Conservation (phyloP, 1,140 invertebrate species). For the Apis laboriosa region DNA sequence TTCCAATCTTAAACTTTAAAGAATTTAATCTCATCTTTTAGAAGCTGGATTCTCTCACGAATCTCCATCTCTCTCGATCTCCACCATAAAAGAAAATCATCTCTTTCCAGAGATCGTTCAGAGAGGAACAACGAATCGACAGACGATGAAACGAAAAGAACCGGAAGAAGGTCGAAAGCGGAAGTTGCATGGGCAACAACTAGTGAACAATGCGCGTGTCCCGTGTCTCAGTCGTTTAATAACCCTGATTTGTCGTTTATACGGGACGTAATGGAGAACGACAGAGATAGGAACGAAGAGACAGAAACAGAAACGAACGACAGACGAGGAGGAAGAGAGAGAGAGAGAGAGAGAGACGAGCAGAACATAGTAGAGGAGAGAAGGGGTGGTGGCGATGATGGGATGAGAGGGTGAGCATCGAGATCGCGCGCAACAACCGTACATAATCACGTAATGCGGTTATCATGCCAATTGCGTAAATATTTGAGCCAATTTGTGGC, state of each 20-base stretch:
- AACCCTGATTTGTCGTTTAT: slow-evolving; percentile 71
- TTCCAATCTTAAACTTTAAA: no score
- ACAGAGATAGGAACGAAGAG: background rate
- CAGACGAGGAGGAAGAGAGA: background rate
- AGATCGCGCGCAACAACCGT: slow-evolving; percentile 76
- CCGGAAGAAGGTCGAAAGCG: slow-evolving; percentile 57
- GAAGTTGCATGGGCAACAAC: slow-evolving; percentile 60
- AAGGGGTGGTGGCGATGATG: slow-evolving; percentile 58
- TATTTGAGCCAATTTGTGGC: slow-evolving; percentile 79
- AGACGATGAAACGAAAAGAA: slow-evolving; percentile 18
- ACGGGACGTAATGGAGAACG: slow-evolving; percentile 61
- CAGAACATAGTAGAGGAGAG: slow-evolving; percentile 39
- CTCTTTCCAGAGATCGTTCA: no score
- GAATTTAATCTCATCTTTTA: no score
- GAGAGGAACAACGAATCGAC: background rate
- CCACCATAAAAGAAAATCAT: no score
- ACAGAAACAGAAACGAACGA: background rate
- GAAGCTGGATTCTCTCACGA: no score
- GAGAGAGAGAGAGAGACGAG: slow-evolving; percentile 11
- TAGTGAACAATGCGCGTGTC: slow-evolving; percentile 56
- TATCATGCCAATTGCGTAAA: slow-evolving; percentile 80
- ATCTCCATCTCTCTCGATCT: no score
- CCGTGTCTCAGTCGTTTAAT: slow-evolving; percentile 69
- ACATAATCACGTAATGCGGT: slow-evolving; percentile 78
- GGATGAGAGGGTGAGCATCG: slow-evolving; percentile 68